These are phyloP conservation scores for Agrochola lychnidis DNA, from an alignment of 2,888 invertebrate species.

Conservation along the genomic window DNA sequence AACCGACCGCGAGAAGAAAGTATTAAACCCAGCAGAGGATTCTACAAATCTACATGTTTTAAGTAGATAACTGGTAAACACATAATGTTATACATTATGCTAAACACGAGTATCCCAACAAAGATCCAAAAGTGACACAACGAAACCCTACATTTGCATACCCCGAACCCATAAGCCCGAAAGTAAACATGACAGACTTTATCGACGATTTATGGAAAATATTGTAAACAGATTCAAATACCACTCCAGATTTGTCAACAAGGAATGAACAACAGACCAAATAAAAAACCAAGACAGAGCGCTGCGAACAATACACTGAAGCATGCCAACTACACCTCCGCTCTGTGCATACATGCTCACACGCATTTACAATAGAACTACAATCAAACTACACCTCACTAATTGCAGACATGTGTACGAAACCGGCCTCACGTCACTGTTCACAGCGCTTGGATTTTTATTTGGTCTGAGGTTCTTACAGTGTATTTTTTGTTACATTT, in stretches of 20 bases:
- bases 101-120: conserved; percentile 35
- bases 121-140: conserved; percentile 35
- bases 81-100: conserved; percentile 36
- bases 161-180: conserved; percentile 37
- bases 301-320: no score
- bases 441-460: no score
- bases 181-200: conserved; percentile 57
- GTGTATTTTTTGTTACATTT: conserved; percentile 16
- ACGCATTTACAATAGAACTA: no score
- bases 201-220: conserved; percentile 66
- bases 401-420: no score
- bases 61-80: conserved; percentile 7
- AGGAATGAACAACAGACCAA: conserved; percentile 25
- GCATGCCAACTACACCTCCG: no score
- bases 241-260: conserved; percentile 65
- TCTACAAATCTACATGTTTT: conserved; percentile 3
- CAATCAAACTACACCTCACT: no score
- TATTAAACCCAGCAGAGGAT: not conserved
- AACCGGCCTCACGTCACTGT: no score
- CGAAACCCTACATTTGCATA: conserved; percentile 56
- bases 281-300: no score
- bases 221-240: conserved; percentile 70
- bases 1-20: no score
- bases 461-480: not conserved
- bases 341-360: no score